A percentile compares a stretch with the other conserved stretches of the same genome.
These are phyloP conservation scores for Zaprionus lachaisei DNA, from an alignment of 1,140 invertebrate species.

Conservation along the genomic window DNA sequence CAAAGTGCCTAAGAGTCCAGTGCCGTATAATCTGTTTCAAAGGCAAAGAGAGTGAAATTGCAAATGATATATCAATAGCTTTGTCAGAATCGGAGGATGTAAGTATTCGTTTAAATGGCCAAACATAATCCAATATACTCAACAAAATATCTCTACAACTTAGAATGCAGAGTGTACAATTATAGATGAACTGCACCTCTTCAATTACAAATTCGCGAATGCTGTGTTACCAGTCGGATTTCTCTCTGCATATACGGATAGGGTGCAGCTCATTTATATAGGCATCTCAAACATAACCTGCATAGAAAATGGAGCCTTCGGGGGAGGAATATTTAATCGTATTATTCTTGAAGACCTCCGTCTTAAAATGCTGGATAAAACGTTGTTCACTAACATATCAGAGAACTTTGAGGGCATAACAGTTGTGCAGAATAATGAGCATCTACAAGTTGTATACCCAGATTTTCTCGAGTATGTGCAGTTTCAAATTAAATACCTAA, in stretches of 20 bases:
- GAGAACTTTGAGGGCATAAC: slow-evolving; percentile 33
- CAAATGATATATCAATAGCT: slow-evolving; percentile 32
- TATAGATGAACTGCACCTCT: slow-evolving; percentile 53
- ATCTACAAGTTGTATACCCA: slow-evolving; percentile 31
- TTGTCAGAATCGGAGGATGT: slow-evolving; percentile 14
- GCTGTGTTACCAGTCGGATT: slow-evolving; percentile 47
- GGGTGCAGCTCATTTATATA: slow-evolving; percentile 42
- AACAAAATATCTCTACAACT: not conserved
- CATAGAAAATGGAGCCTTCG: slow-evolving; percentile 56
- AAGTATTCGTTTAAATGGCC: slow-evolving; percentile 6
- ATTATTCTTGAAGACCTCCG: slow-evolving; percentile 55
- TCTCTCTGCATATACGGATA: slow-evolving; percentile 41
- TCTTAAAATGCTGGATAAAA: slow-evolving; percentile 36
- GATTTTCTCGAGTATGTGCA: slow-evolving; percentile 57
- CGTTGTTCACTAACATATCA: slow-evolving; percentile 45
- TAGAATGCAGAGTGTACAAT: slow-evolving; percentile 5
- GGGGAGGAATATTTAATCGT: slow-evolving; percentile 41
- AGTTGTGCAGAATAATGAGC: slow-evolving; percentile 46
- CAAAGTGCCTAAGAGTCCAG: slow-evolving; percentile 40
- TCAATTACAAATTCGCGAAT: slow-evolving; percentile 55
- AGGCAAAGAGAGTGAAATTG: slow-evolving; percentile 30
- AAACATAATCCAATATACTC: not conserved
- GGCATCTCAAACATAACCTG: slow-evolving; percentile 48
- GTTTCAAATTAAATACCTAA: slow-evolving; percentile 50
- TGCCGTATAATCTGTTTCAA: slow-evolving; percentile 46